Conservation (phyloP, 2,888 invertebrate species). For the Lasioglossum marginatum region DNA sequence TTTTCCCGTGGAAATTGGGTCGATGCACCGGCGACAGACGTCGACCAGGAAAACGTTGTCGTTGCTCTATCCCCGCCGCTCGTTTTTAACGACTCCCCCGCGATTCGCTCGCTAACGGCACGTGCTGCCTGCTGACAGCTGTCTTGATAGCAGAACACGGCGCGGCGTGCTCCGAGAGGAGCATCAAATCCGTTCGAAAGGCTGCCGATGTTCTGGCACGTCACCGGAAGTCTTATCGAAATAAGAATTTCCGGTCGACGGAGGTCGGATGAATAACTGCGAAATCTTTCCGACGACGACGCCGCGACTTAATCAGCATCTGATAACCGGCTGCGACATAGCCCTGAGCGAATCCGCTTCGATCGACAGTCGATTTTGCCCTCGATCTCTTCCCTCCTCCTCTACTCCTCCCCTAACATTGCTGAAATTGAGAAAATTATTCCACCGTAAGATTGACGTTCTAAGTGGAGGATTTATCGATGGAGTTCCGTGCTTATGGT, state of each 20-base stretch:
- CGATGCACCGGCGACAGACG: conserved; percentile 21
- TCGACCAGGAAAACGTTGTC: conserved; percentile 16
- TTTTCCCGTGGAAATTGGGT: conserved; percentile 41
- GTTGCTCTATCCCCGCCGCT: not conserved
- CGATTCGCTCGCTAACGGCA: conserved; percentile 35
- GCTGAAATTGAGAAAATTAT: not conserved
- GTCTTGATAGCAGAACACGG: conserved; percentile 30
- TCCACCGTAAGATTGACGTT: not conserved
- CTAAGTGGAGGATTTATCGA: not conserved
- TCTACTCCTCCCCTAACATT: not conserved
- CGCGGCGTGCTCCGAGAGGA: conserved; percentile 15
- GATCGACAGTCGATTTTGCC: not conserved
- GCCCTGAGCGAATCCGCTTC: conserved; percentile 30
- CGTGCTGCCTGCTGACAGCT: conserved; percentile 42
- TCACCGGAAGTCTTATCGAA: conserved; percentile 29
- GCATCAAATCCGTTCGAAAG: conserved; percentile 10
- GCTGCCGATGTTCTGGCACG: conserved; percentile 27
- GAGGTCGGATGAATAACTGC: conserved; percentile 40
- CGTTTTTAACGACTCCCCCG: conserved; percentile 37
- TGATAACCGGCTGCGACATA: conserved; percentile 29
- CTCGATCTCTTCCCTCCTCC: not conserved
- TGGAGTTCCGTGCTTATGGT: not conserved
- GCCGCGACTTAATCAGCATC: conserved; percentile 2
- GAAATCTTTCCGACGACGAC: conserved; percentile 7
- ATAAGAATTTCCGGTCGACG: conserved; percentile 8